A percentile compares a stretch with the other conserved stretches of the same genome.
Evolutionary conservation across 2,797 vertebrate genomes (phyloP).

Genomic region (Paramormyrops hopkinsi): DNA sequence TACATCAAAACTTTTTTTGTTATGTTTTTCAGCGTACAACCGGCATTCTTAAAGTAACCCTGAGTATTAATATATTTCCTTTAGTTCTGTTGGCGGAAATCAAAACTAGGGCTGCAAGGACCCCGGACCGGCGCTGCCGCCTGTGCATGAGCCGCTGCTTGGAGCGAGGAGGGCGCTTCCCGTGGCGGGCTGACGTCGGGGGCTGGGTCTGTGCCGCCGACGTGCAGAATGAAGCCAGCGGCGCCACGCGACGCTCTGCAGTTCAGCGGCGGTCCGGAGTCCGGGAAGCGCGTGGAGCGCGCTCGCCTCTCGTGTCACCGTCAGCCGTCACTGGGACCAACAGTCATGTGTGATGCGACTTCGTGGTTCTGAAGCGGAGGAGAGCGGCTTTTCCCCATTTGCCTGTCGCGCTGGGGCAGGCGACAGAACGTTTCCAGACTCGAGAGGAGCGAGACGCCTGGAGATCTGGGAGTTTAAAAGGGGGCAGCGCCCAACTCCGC

Average conservation of each 20-base stretch:
- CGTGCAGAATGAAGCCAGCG: slow-evolving; percentile 31
- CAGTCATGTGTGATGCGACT: slow-evolving; percentile 31
- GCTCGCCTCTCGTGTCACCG: not conserved
- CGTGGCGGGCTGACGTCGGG: slow-evolving; percentile 14
- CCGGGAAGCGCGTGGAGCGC: slow-evolving; percentile 31
- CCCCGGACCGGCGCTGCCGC: not conserved
- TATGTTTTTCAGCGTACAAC: not conserved
- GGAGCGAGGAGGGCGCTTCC: slow-evolving; percentile 10
- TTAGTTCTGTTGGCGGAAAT: not conserved
- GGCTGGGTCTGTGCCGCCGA: slow-evolving; percentile 23
- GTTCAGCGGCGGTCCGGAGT: slow-evolving; percentile 36
- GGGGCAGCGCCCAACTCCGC: slow-evolving; percentile 40
- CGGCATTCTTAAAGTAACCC: not conserved
- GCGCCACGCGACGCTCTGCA: slow-evolving; percentile 46
- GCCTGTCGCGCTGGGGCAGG: slow-evolving; percentile 50
- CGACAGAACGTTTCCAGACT: slow-evolving; percentile 51
- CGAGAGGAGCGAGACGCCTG: slow-evolving; percentile 53
- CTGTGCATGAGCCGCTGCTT: not conserved
- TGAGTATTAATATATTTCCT: not conserved
- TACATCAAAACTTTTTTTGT: not conserved
- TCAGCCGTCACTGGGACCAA: not conserved
- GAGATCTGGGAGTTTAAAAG: slow-evolving; percentile 53
- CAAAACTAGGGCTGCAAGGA: not conserved
- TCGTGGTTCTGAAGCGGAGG: slow-evolving; percentile 33
- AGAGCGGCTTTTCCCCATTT: slow-evolving; percentile 32